A percentile compares a stretch with the other conserved stretches of the same genome.
Conservation (phyloP, 2,888 invertebrate species). For the Heliconius aoede region DNA sequence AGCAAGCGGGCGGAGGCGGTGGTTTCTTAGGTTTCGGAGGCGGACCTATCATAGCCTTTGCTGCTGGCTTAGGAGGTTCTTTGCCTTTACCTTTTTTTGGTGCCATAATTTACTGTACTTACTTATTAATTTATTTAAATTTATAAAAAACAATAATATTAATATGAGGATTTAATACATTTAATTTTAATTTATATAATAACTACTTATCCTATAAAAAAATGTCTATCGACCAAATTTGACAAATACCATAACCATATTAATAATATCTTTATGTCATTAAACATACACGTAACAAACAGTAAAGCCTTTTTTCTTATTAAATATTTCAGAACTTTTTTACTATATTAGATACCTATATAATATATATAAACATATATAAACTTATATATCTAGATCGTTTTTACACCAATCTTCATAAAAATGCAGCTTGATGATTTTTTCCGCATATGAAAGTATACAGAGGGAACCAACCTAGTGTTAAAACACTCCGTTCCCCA, state of each 20-base stretch:
- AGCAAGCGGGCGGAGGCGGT: conserved; percentile 74
- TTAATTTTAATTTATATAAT: neutral
- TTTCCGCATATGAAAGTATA: too few relatives aligned
- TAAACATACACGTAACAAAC: neutral
- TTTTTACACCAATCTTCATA: too few relatives aligned
- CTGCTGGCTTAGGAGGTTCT: conserved; percentile 47
- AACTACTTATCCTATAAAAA: neutral
- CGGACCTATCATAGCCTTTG: conserved; percentile 53
- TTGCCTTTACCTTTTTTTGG: conserved; percentile 64
- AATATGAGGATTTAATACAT: neutral
- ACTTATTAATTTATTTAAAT: neutral
- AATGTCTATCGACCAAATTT: neutral
- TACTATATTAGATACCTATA: too few relatives aligned
- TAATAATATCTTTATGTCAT: neutral
- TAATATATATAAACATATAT: too few relatives aligned
- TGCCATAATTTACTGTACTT: conserved; percentile 52
- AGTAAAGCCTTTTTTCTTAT: too few relatives aligned
- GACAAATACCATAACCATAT: conserved; percentile 8
- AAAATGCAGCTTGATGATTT: too few relatives aligned
- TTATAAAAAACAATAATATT: neutral
- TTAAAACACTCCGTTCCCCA: too few relatives aligned
- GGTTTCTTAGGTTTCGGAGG: conserved; percentile 70
- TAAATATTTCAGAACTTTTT: too few relatives aligned
- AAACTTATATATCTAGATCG: too few relatives aligned
- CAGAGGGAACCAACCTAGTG: too few relatives aligned